Base-by-base conservation (phyloP, 2,113 vertebrate species). In the Reinhardtius hippoglossoides region DNA sequence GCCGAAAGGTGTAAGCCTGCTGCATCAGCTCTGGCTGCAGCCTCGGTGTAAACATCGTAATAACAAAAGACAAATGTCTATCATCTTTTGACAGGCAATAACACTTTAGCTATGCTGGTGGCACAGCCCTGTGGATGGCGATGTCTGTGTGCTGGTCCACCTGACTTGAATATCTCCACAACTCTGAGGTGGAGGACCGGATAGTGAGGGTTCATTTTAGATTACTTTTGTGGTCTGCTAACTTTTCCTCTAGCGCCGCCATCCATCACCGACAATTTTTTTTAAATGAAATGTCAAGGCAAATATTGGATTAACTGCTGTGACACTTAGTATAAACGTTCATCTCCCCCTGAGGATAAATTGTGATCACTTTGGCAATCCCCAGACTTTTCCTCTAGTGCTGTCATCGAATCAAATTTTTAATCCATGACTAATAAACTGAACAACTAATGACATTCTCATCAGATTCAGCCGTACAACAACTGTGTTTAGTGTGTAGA, bases 1-100 rank as follows among this genome's bases (percentile, higher is more conserved):
- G 60, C 67, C 37, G 63, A 69, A 67, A 67, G 37, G 18, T 57
- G 69, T 71, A 37, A 81, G 67, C 67, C 63, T 76, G 87, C 80
- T 9, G 72, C 61, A 69, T 87, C 85, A 77, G 67, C 55, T 24
- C 44, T 69, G 62, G 73, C 72, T 61, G 73, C 48, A 61, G 27
- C 62, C 75, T 48, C 37, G 20, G 70, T 2, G 0, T 24, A 52
- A 76, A 86, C 65, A 74, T 18, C 12, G 65, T 13, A 81, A 60
- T 58, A 59, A 62, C 58, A 20, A 35, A 42, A 56, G 44, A 59
- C 23, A 27, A 8, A 52, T 26, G 46, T 52, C 44, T 52, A 31
- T 50, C 64, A 55, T 21, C 31, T 3, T 15, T 60, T 71, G 6
- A 54, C 52, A 42, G 35, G 31, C 31, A 66, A 7, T 35, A 23